These are phyloP conservation scores for Synodontis membranacea DNA, from an alignment of 2,113 vertebrate species.

Conservation along the genomic window DNA sequence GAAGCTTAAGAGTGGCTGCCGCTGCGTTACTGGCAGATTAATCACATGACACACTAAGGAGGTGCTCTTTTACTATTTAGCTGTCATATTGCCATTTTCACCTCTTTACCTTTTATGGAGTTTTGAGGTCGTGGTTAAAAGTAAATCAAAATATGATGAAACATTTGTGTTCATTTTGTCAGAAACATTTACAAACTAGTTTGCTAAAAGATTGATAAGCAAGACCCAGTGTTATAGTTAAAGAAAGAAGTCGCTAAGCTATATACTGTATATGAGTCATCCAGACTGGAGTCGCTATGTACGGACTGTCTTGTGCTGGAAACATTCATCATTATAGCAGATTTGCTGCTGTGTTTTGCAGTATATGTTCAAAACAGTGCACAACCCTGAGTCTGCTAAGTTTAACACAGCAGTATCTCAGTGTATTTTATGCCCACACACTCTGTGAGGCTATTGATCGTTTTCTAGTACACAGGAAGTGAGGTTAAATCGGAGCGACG, in stretches of 20 bases:
- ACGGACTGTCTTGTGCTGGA: background rate
- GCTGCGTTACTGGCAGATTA: too few species aligned
- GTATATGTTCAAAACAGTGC: background rate
- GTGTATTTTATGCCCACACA: background rate
- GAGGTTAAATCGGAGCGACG: background rate
- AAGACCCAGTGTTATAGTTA: background rate
- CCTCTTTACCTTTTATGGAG: background rate
- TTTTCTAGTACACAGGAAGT: background rate
- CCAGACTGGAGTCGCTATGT: background rate
- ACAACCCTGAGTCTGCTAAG: background rate
- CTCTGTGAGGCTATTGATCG: constrained; percentile 22
- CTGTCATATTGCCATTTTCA: background rate
- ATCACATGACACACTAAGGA: too few species aligned
- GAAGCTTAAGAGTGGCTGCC: too few species aligned
- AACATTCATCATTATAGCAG: background rate
- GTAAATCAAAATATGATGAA: background rate
- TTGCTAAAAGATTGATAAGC: background rate
- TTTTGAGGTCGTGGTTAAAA: background rate
- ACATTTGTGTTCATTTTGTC: background rate
- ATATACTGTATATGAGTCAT: background rate
- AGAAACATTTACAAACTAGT: background rate
- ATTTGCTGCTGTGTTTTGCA: background rate
- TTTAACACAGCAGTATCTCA: background rate
- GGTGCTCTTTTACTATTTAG: background rate
- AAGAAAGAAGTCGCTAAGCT: background rate